A percentile compares a stretch with the other conserved stretches of the same genome.
phyloP scores from a whole-genome alignment of 2,113 vertebrate genomes.

The Podilymbus podiceps region DNA sequence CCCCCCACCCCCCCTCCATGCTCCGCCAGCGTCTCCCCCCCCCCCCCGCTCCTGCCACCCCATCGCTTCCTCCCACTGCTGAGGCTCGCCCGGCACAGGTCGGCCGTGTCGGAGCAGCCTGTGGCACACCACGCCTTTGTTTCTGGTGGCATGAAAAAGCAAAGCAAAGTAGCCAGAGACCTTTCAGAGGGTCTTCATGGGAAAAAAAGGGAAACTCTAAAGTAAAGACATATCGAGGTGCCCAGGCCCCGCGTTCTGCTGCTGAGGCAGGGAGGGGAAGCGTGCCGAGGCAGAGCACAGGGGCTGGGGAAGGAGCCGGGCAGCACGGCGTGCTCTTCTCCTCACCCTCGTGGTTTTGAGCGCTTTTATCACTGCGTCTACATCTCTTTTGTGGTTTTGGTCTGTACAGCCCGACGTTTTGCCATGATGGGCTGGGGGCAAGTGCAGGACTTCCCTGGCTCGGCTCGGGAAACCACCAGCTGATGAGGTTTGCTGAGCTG shows the following conservation, averaged over 20 bases:
- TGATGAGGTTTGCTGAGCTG: not conserved
- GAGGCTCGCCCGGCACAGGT: accelerated
- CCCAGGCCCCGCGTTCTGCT: accelerated
- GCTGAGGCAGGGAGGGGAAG: not conserved
- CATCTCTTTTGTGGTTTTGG: not conserved
- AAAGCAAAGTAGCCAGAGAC: not conserved
- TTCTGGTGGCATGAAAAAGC: not conserved
- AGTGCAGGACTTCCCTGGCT: not conserved
- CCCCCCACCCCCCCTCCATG: not conserved
- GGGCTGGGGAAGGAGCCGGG: not conserved
- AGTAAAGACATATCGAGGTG: accelerated
- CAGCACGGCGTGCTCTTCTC: accelerated
- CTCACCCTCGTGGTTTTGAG: accelerated
- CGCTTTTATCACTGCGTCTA: not conserved
- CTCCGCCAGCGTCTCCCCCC: not conserved
- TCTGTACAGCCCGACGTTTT: not conserved
- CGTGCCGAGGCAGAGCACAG: accelerated
- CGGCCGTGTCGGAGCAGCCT: accelerated
- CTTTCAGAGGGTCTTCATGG: not conserved
- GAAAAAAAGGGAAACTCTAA: too few species aligned
- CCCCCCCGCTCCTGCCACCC: not conserved
- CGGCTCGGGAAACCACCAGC: not conserved
- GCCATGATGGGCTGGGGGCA: not conserved
- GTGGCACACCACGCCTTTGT: not conserved
- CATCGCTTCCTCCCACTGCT: not conserved